These are phyloP conservation scores for Phlogophora meticulosa DNA, from an alignment of 2,888 invertebrate genomes.

Conservation along the genomic window DNA sequence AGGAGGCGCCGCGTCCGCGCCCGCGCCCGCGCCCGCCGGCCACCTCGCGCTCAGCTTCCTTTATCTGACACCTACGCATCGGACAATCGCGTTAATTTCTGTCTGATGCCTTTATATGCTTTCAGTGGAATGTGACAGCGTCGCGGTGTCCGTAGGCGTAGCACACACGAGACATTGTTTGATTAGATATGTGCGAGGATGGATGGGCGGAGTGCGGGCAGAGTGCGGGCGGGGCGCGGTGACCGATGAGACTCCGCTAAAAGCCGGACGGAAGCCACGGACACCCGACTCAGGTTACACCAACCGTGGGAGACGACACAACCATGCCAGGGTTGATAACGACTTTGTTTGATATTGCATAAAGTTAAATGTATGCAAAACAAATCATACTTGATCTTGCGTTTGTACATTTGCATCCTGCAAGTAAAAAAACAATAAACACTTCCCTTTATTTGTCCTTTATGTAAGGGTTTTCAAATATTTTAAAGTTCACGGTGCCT, in stretches of 20 bases:
- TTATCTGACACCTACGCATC: constrained; percentile 80
- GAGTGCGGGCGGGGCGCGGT: constrained; percentile 74
- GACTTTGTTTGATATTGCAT: constrained; percentile 28
- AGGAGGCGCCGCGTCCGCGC: constrained; percentile 82
- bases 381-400: neutral
- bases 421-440: neutral
- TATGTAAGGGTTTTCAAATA: too few species aligned
- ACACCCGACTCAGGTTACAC: constrained; percentile 88
- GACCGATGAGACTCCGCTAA: constrained; percentile 88
- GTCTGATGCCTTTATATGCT: constrained; percentile 69
- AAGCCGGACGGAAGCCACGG: constrained; percentile 91
- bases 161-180: constrained; percentile 60
- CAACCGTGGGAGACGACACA: constrained; percentile 88
- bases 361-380: constrained; percentile 23
- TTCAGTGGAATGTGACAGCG: constrained; percentile 53
- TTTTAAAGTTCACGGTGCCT: too few species aligned
- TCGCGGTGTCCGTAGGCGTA: constrained; percentile 44
- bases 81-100: constrained; percentile 66
- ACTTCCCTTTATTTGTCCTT: neutral
- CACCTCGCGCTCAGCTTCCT: constrained; percentile 73
- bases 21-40: constrained; percentile 58
- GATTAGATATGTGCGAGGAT: constrained; percentile 74
- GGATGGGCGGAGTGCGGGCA: constrained; percentile 69
- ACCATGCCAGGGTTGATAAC: constrained; percentile 81
- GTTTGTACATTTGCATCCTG: neutral